Evolutionary conservation across 2,113 vertebrate species (phyloP).

Genomic region (Takifugu bimaculatus): DNA sequence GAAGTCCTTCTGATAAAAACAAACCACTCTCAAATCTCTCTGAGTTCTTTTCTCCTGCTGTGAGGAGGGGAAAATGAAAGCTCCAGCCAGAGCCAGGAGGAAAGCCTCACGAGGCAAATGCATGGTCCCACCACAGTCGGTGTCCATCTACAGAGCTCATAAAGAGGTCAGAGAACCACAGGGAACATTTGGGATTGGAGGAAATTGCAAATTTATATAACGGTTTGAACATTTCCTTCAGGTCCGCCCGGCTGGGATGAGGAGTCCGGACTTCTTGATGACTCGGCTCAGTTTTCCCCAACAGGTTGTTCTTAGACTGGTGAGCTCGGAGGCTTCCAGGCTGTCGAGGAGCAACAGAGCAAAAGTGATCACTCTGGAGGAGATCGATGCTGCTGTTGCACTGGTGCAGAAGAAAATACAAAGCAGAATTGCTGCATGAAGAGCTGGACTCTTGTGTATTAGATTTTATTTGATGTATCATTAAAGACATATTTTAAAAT

Average conservation of each 20-base stretch:
- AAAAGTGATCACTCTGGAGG: conserved; percentile 54
- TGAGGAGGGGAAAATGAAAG: conserved; percentile 48
- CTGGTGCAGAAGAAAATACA: conserved; percentile 13
- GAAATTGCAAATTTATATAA: too few relatives aligned
- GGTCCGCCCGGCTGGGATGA: conserved; percentile 10
- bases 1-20: not conserved
- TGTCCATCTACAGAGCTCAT: conserved; percentile 48
- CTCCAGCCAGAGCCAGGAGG: not conserved
- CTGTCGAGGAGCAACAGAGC: conserved; percentile 57
- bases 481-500: conserved; percentile 28
- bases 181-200: not conserved
- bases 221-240: conserved; percentile 11
- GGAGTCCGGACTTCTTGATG: conserved; percentile 25
- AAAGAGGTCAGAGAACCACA: conserved; percentile 53
- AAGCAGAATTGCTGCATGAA: conserved; percentile 43
- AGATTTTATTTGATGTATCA: conserved; percentile 7
- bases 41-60: not conserved
- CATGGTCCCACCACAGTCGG: conserved; percentile 11
- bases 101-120: conserved; percentile 19
- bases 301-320: conserved; percentile 48
- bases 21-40: not conserved
- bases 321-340: conserved; percentile 64
- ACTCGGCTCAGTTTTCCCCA: conserved; percentile 14
- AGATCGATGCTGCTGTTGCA: conserved; percentile 55
- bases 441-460: not conserved